Percentiles rank a stretch among this genome's conserved stretches.
These are phyloP conservation scores for Neodiprion fabricii DNA, from an alignment of 1,140 invertebrate species.

Conservation along the genomic window DNA sequence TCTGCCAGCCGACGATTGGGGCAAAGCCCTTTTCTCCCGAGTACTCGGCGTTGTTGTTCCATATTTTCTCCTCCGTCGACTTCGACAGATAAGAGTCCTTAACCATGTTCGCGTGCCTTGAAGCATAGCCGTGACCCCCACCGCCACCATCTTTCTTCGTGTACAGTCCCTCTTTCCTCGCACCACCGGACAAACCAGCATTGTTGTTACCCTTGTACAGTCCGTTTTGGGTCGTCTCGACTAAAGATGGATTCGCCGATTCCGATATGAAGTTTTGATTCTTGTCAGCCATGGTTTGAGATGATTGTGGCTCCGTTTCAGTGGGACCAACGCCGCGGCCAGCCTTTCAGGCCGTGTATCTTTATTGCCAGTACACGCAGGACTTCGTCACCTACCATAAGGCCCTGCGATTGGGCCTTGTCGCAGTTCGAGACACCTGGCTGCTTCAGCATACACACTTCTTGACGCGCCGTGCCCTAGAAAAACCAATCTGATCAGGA, in stretches of 20 bases:
- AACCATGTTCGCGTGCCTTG: constrained; percentile 23
- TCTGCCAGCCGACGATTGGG: constrained; percentile 53
- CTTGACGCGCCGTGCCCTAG: constrained; percentile 33
- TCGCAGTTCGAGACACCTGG: constrained; percentile 29
- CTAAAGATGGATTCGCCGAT: constrained; percentile 12
- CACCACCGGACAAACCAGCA: constrained; percentile 2
- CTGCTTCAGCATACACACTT: constrained; percentile 48
- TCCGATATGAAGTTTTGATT: constrained; percentile 33
- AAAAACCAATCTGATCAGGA: constrained; percentile 4
- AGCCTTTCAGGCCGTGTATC: constrained; percentile 52
- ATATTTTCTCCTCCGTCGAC: constrained; percentile 16
- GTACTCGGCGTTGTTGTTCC: constrained; percentile 4
- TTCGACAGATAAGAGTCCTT: constrained; percentile 12
- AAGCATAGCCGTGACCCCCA: constrained; percentile 8
- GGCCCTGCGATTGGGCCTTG: constrained; percentile 40
- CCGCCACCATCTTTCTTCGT: constrained; percentile 31
- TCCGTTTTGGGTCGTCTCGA: constrained; percentile 12
- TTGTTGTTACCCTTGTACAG: constrained; percentile 12
- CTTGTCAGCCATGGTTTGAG: constrained; percentile 39
- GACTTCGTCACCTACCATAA: constrained; percentile 50
- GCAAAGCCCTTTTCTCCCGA: constrained; percentile 32
- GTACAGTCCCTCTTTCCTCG: constrained; percentile 32
- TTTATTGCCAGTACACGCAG: constrained; percentile 39
- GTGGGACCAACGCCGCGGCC: constrained; percentile 54
- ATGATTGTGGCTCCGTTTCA: constrained; percentile 44